Evolutionary conservation across 2,797 vertebrate species (phyloP), one percentile per base, ranked within the genome.

Genomic region (Danio aesculapii): DNA sequence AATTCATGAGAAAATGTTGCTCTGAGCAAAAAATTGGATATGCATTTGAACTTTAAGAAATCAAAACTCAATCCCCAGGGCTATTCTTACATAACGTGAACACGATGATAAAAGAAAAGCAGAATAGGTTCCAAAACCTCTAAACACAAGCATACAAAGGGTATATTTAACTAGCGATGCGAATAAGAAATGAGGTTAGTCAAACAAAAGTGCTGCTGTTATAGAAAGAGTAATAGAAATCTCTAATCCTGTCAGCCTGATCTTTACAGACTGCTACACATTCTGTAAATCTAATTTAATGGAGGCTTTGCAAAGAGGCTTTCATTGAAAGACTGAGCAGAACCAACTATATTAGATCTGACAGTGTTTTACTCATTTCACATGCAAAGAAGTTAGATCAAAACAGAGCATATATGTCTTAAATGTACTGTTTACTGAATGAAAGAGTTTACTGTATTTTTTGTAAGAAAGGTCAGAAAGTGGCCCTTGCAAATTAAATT

Each of bases 351-450:
- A 46, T 46, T 64, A 19, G 6, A 66, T n/a, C 2, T 17, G 41
- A 66, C 63, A 46, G 63, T 19, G 43, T 19, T 47, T 46, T 64
- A 46, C 62, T 67, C 10, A 47, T 67, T 66, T 47, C 64, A 67
- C 64, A 67, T 47, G 17, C 4, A 67, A 19, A 47, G 4, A 21
- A 14, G 64, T 67, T 13, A 67, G 12, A 43, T 44, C 5, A 64
- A 64, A n/a, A 17, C 9, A n/a, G 61, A 0, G 8, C 9, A 63
- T n/a, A 44, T 4, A 44, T 43, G 61, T 9, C 41, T n/a, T 11
- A 10, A n/a, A 44, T 8, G 5, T 14, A 21, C 12, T 4, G 0
- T 8, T 9, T 57, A 19, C 3, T 55, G 50, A 14, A 6, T 52
- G 50, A 52, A 6, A 67, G 41, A 21, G 30, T 30, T 30, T 30